A percentile compares a stretch with the other conserved stretches of the same genome.
phyloP scores from a whole-genome alignment of 2,888 invertebrate genomes.

The Cecidostiba fungosa region DNA sequence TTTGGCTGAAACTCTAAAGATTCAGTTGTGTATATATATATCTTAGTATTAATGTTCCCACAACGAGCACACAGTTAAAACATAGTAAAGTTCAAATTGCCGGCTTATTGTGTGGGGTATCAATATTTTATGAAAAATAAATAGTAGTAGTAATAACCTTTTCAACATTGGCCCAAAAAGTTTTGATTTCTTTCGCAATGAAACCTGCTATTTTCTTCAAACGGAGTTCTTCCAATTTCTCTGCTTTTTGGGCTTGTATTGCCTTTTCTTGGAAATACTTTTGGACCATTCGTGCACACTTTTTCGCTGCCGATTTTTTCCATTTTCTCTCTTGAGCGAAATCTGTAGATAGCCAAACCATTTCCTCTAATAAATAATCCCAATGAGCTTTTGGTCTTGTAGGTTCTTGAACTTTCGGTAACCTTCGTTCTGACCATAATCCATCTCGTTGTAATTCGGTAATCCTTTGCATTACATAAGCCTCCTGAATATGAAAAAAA shows the following conservation, averaged over 20 bases:
- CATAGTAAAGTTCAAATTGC: constrained; percentile 73
- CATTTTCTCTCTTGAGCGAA: constrained; percentile 98
- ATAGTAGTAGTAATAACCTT: constrained; percentile 83
- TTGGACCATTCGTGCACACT: constrained; percentile 94
- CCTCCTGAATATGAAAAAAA: constrained; percentile 84
- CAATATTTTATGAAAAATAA: constrained; percentile 6
- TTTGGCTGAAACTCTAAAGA: constrained; percentile 51
- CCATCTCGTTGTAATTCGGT: constrained; percentile 96
- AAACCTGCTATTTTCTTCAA: constrained; percentile 92
- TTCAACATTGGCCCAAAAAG: constrained; percentile 98
- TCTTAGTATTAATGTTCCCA: constrained; percentile 76
- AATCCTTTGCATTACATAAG: constrained; percentile 95
- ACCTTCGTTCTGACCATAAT: constrained; percentile 94
- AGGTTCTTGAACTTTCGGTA: constrained; percentile 96
- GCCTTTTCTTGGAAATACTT: constrained; percentile 96
- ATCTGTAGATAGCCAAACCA: constrained; percentile 99
- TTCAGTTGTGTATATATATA: constrained; percentile 28
- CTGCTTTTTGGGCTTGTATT: constrained; percentile 92
- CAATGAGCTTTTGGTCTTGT: constrained; percentile 96
- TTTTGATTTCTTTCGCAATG: constrained; percentile 95
- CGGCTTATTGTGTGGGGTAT: constrained; percentile 80
- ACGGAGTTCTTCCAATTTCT: constrained; percentile 94
- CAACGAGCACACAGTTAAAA: constrained; percentile 79
- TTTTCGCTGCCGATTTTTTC: constrained; percentile 97
- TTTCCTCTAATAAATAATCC: constrained; percentile 99